These are phyloP conservation scores for Aethes cnicana DNA, from an alignment of 2,888 invertebrate species.

Conservation along the genomic window DNA sequence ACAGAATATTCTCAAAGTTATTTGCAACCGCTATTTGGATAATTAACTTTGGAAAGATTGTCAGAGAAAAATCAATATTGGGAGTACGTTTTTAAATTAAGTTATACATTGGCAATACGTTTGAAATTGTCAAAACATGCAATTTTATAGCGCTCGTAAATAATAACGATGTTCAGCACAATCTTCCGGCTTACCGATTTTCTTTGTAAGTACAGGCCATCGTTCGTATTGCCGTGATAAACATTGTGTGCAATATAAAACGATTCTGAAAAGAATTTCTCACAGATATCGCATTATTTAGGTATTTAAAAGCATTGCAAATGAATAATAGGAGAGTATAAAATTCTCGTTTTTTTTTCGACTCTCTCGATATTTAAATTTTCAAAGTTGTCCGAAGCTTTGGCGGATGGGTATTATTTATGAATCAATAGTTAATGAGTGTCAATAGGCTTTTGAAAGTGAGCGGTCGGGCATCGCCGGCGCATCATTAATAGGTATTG, in stretches of 20 bases:
- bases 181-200: conserved; percentile 9
- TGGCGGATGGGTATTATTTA: conserved; percentile 79
- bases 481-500: conserved; percentile 81
- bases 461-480: conserved; percentile 69
- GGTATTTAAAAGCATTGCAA: conserved; percentile 1
- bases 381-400: conserved; percentile 67
- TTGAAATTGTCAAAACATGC: conserved; percentile 18
- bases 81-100: too few species aligned
- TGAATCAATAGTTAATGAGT: conserved; percentile 82
- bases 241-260: conserved; percentile 17
- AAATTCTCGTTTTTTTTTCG: conserved; percentile 44
- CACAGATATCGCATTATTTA: conserved; percentile 6
- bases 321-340: conserved; percentile 31
- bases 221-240: conserved; percentile 23
- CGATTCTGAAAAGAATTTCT: conserved; percentile 11
- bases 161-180: conserved; percentile 17
- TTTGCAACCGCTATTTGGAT: too few species aligned
- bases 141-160: conserved; percentile 28
- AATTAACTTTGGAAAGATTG: too few species aligned
- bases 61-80: too few species aligned
- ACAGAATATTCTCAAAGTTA: too few species aligned
- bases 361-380: conserved; percentile 71
- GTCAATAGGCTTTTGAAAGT: conserved; percentile 77
- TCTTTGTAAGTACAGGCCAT: conserved; percentile 20
- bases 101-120: conserved; percentile 20